A percentile compares a stretch with the other conserved stretches of the same genome.
Evolutionary conservation across 2,888 invertebrate genomes (phyloP).

Genomic region (Cacoxenus indagator): DNA sequence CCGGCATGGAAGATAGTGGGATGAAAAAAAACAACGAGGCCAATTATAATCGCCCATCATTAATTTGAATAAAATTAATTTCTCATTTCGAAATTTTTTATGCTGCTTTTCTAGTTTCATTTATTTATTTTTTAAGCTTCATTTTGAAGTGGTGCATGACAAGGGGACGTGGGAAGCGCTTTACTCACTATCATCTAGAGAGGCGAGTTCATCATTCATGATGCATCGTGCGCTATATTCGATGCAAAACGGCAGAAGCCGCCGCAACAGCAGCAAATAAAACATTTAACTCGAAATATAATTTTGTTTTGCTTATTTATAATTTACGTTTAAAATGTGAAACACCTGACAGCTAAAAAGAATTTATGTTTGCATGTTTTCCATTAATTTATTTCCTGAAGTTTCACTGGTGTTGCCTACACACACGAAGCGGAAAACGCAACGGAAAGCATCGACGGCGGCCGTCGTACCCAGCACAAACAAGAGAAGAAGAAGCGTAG

Average conservation of each 20-base stretch:
- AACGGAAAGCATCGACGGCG: background rate
- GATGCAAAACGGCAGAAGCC: conserved; percentile 37
- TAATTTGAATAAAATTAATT: conserved; percentile 62
- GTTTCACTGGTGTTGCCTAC: conserved; percentile 10
- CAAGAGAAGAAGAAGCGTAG: conserved; percentile 25
- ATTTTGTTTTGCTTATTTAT: conserved; percentile 58
- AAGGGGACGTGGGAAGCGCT: too few species aligned
- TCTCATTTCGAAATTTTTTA: conserved; percentile 33
- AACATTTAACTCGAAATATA: conserved; percentile 59
- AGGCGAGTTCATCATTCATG: too few species aligned
- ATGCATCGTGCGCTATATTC: background rate
- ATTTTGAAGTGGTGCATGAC: background rate
- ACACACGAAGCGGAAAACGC: background rate
- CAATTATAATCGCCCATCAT: conserved; percentile 59
- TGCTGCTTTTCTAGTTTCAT: too few species aligned
- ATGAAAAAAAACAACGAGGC: conserved; percentile 45
- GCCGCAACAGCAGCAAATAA: conserved; percentile 47
- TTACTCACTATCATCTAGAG: too few species aligned
- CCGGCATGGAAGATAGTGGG: conserved; percentile 13
- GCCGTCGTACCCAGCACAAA: background rate
- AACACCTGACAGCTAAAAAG: conserved; percentile 66
- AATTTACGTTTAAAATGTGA: conserved; percentile 62
- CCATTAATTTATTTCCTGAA: conserved; percentile 61
- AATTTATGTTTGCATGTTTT: conserved; percentile 67
- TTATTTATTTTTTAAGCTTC: too few species aligned